phyloP scores from a whole-genome alignment of 2,113 vertebrate genomes.

The Calidris pygmaea region DNA sequence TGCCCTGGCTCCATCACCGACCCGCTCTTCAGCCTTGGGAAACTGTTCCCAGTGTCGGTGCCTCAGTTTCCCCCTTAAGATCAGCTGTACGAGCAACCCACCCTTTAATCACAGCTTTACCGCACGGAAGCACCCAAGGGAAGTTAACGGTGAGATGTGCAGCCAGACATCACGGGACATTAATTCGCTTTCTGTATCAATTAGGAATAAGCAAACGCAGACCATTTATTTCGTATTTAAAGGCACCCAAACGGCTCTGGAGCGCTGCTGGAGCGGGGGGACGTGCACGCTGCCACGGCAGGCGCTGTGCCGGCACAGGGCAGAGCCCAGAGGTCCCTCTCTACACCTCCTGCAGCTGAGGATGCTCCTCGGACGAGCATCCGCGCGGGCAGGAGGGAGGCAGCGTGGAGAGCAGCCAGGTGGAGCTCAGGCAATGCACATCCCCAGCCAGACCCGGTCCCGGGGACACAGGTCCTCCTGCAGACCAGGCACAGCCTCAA shows the following conservation, averaged over 20 bases:
- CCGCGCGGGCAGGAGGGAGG: background rate
- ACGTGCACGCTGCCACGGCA: background rate
- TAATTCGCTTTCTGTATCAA: accelerated
- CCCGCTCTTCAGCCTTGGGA: background rate
- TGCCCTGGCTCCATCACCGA: background rate
- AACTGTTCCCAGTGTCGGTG: accelerated
- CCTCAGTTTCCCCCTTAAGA: background rate
- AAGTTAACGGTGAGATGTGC: accelerated
- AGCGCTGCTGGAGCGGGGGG: background rate
- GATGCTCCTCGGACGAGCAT: background rate
- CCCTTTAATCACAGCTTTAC: background rate
- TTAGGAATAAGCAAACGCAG: accelerated
- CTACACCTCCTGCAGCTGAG: background rate
- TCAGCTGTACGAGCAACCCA: accelerated
- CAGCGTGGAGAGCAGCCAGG: background rate
- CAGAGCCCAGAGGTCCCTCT: background rate
- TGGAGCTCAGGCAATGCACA: background rate
- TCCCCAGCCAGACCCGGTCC: background rate
- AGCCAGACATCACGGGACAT: accelerated
- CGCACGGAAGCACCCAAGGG: background rate
- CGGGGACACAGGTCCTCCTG: background rate
- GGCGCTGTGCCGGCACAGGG: background rate
- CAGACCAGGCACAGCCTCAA: background rate
- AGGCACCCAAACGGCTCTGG: background rate
- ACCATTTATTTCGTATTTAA: background rate